phyloP scores from a whole-genome alignment of 2,797 vertebrate species.

The Pipistrellus pygmaeus region DNA sequence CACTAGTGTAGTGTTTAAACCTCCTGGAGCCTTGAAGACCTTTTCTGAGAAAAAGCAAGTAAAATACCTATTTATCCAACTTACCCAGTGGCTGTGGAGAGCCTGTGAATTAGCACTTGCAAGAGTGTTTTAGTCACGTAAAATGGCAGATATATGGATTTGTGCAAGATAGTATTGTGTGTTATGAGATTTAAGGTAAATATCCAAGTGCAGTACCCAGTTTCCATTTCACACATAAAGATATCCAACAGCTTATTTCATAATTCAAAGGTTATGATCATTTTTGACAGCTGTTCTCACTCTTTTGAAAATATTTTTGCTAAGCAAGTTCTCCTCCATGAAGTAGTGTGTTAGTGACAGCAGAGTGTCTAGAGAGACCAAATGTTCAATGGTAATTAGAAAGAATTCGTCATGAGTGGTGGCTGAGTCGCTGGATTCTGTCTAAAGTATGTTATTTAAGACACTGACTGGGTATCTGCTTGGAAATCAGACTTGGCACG shows the following conservation, averaged over 20 bases:
- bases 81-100: not conserved
- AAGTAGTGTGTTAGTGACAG: constrained; percentile 57
- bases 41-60: not conserved
- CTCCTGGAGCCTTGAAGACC: not conserved
- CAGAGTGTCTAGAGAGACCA: not conserved
- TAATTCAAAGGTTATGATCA: constrained; percentile 53
- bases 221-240: not conserved
- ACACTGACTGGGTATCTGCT: not conserved
- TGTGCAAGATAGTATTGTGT: not conserved
- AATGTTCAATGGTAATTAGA: constrained; percentile 62
- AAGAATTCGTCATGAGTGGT: not conserved
- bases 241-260: not conserved
- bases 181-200: not conserved
- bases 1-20: not conserved
- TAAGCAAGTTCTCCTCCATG: constrained; percentile 56
- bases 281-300: constrained; percentile 75
- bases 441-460: constrained; percentile 60
- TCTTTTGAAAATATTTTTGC: constrained; percentile 76
- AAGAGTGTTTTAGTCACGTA: too few relatives aligned
- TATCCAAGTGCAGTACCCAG: not conserved
- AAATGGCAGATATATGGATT: fast-evolving
- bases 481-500: constrained; percentile 40
- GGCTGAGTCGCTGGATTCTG: constrained; percentile 44
- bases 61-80: not conserved
- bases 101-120: not conserved